These are phyloP conservation scores for Pogonocherus hispidulus DNA, from an alignment of 2,888 invertebrate genomes.

Conservation along the genomic window DNA sequence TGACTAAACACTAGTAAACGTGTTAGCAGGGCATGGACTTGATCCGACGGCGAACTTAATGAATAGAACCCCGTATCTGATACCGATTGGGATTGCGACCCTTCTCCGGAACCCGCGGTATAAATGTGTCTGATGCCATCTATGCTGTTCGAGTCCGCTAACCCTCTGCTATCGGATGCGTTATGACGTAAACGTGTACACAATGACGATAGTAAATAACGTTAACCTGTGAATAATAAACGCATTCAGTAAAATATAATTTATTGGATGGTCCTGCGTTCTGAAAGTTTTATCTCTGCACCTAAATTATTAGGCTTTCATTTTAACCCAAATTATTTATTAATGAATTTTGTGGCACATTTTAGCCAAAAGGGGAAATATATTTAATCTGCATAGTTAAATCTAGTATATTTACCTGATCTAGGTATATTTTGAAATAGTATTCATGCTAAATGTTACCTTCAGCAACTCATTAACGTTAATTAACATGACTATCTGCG, in stretches of 20 bases:
- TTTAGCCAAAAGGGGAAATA: background rate
- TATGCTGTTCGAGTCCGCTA: background rate
- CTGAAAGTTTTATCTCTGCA: constrained; percentile 3
- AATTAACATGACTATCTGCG: no score
- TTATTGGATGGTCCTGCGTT: constrained; percentile 4
- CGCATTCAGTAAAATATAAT: constrained; percentile 17
- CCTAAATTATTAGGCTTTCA: background rate
- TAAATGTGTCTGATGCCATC: constrained; percentile 25
- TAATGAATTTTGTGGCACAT: background rate
- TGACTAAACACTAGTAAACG: constrained; percentile 27
- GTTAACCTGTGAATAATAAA: constrained; percentile 20
- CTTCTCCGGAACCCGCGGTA: constrained; percentile 22
- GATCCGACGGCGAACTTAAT: constrained; percentile 31
- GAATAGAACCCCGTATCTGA: constrained; percentile 31
- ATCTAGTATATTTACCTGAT: no score
- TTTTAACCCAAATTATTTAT: constrained; percentile 1
- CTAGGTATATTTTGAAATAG: no score
- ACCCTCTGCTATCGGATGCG: constrained; percentile 20
- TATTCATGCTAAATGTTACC: no score
- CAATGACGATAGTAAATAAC: constrained; percentile 13
- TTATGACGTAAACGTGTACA: constrained; percentile 13
- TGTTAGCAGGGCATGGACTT: constrained; percentile 23
- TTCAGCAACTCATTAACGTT: no score
- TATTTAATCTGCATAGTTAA: no score
- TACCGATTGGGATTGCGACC: constrained; percentile 30